Evolutionary conservation across 2,888 invertebrate species (phyloP).

Genomic region (Sabellastarte sp.): DNA sequence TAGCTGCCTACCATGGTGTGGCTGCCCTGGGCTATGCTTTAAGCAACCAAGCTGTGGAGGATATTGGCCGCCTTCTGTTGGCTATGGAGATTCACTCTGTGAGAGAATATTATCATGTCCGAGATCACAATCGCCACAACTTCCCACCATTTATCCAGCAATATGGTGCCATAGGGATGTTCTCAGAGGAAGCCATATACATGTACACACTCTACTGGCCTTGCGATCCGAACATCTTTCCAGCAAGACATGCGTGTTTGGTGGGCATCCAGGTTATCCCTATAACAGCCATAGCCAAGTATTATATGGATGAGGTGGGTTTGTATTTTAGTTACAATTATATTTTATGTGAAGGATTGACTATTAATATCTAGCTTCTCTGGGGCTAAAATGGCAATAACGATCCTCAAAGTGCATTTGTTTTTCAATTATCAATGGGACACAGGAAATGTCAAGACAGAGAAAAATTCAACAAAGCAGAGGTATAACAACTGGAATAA

Average conservation of each 20-base stretch:
- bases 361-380: too few species aligned
- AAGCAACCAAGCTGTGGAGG: slow-evolving; percentile 30
- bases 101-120: slow-evolving; percentile 42
- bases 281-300: slow-evolving; percentile 38
- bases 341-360: background rate
- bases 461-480: too few species aligned
- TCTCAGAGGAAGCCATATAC: slow-evolving; percentile 40
- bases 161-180: slow-evolving; percentile 38
- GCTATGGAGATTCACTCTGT: slow-evolving; percentile 42
- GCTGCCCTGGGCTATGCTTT: slow-evolving; percentile 40
- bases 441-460: too few species aligned
- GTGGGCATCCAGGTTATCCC: slow-evolving; percentile 46
- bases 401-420: too few species aligned
- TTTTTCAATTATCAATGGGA: too few species aligned
- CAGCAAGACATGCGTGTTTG: slow-evolving; percentile 43
- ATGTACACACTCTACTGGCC: slow-evolving; percentile 45
- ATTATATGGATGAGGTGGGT: slow-evolving; percentile 41
- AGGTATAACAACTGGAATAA: too few species aligned
- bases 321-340: background rate
- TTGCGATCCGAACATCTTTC: slow-evolving; percentile 41
- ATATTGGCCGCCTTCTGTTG: slow-evolving; percentile 37
- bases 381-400: too few species aligned
- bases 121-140: background rate
- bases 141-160: slow-evolving; percentile 38
- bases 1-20: slow-evolving; percentile 41